Evolutionary conservation across 2,888 invertebrate species (phyloP).

Genomic region (Macaria notata): DNA sequence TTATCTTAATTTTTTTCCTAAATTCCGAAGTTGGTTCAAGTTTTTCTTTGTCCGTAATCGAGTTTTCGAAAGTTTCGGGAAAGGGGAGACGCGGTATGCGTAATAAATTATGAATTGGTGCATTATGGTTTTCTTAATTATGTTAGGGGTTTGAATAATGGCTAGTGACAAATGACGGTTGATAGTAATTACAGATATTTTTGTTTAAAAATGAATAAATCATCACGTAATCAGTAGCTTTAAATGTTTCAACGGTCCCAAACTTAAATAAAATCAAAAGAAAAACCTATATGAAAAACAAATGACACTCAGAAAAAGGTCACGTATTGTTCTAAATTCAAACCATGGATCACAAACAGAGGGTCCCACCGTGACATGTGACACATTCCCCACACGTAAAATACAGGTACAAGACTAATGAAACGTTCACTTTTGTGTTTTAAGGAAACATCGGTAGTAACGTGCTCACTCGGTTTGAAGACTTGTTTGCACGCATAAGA

Average conservation of each 20-base stretch:
- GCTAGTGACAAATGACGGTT: no score
- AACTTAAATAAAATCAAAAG: no score
- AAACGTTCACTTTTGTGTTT: slow-evolving; percentile 15
- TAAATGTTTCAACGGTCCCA: no score
- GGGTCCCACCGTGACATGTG: slow-evolving; percentile 27
- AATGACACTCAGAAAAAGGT: slow-evolving; percentile 5
- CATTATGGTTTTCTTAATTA: slow-evolving; percentile 26
- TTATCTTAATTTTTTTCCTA: slow-evolving; percentile 61
- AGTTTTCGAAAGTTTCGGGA: slow-evolving; percentile 46
- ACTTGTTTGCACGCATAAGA: background rate
- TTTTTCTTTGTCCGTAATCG: slow-evolving; percentile 58
- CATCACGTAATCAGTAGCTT: no score
- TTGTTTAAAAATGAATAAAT: no score
- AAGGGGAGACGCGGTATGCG: slow-evolving; percentile 43
- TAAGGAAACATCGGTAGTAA: background rate
- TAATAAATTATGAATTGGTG: slow-evolving; percentile 36
- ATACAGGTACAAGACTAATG: slow-evolving; percentile 16
- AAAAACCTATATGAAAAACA: no score
- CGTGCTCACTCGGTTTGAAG: background rate
- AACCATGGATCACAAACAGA: slow-evolving; percentile 25
- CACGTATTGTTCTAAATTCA: slow-evolving; percentile 33
- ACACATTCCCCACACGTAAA: slow-evolving; percentile 27
- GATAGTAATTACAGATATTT: no score
- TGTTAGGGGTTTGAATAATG: slow-evolving; percentile 6
- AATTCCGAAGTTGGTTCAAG: slow-evolving; percentile 43